These are phyloP conservation scores for Apoda limacodes DNA, from an alignment of 2,888 invertebrate genomes.

Conservation along the genomic window DNA sequence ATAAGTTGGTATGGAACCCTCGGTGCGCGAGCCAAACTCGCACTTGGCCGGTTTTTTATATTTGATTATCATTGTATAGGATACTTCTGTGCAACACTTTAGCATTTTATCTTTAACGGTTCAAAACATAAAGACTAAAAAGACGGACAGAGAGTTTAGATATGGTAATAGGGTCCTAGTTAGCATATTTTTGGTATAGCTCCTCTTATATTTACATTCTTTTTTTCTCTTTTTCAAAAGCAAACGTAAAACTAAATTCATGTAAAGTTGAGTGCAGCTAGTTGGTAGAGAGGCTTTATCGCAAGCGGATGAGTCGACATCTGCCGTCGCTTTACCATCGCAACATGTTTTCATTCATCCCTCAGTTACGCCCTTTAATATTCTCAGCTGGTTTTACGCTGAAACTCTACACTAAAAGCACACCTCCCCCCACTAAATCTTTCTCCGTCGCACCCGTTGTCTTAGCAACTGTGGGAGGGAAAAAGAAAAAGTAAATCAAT, in stretches of 20 bases:
- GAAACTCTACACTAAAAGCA: conserved; percentile 58
- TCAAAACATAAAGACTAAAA: too few species aligned
- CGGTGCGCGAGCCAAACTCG: too few species aligned
- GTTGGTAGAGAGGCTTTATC: conserved; percentile 65
- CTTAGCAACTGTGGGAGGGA: conserved; percentile 34
- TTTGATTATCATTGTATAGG: too few species aligned
- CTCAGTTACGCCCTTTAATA: conserved; percentile 48
- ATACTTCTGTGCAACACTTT: too few species aligned
- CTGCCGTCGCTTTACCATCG: conserved; percentile 65
- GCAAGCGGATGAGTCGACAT: conserved; percentile 65
- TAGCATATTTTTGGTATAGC: too few species aligned
- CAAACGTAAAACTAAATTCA: conserved; percentile 26
- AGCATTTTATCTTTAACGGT: too few species aligned
- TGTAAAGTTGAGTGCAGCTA: conserved; percentile 59
- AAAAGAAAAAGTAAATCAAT: conserved; percentile 61
- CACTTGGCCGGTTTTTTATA: too few species aligned
- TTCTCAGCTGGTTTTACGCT: conserved; percentile 45
- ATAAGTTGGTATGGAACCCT: too few species aligned
- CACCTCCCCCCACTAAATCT: conserved; percentile 40
- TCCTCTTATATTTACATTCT: too few species aligned
- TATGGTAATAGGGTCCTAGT: too few species aligned
- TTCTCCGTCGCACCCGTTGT: conserved; percentile 37
- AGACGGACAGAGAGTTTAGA: too few species aligned
- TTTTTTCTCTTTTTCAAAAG: too few species aligned
- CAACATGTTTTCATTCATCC: conserved; percentile 69